Evolutionary conservation across 1,140 invertebrate species (phyloP).

Genomic region (Telenomus remus): DNA sequence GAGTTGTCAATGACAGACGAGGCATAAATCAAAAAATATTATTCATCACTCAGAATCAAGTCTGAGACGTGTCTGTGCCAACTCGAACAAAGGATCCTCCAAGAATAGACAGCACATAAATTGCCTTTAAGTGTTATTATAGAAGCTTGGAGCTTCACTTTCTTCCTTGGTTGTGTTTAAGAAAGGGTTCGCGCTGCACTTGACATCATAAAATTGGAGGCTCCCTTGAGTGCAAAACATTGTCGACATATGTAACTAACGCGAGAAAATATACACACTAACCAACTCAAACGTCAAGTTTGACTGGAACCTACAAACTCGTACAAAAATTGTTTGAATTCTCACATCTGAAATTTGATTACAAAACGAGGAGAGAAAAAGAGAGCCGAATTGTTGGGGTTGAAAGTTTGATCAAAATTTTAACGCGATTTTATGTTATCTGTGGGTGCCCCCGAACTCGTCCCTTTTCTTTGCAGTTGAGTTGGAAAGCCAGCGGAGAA

Average conservation of each 20-base stretch:
- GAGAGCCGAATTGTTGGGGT: not conserved
- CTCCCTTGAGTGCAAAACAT: constrained; percentile 19
- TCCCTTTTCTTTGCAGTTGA: not conserved
- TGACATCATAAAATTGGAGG: constrained; percentile 46
- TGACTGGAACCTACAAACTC: constrained; percentile 42
- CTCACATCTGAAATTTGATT: no score
- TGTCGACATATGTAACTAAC: constrained; percentile 32
- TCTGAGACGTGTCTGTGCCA: not conserved
- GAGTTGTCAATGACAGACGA: not conserved
- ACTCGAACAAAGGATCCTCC: constrained; percentile 24
- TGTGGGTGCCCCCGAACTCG: no score
- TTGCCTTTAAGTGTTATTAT: constrained; percentile 46
- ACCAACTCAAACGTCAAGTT: constrained; percentile 35
- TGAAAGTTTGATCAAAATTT: no score
- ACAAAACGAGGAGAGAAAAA: not conserved
- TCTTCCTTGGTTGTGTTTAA: constrained; percentile 15
- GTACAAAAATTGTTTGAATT: not conserved
- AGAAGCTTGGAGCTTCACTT: constrained; percentile 32
- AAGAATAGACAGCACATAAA: constrained; percentile 40
- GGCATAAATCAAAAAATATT: not conserved
- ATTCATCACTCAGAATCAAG: no score
- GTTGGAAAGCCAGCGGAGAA: constrained; percentile 1
- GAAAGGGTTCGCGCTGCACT: constrained; percentile 38
- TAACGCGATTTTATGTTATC: no score
- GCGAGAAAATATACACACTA: constrained; percentile 25